phyloP scores from a whole-genome alignment of 2,888 invertebrate species.

The Branchipolynoe longqiensis region DNA sequence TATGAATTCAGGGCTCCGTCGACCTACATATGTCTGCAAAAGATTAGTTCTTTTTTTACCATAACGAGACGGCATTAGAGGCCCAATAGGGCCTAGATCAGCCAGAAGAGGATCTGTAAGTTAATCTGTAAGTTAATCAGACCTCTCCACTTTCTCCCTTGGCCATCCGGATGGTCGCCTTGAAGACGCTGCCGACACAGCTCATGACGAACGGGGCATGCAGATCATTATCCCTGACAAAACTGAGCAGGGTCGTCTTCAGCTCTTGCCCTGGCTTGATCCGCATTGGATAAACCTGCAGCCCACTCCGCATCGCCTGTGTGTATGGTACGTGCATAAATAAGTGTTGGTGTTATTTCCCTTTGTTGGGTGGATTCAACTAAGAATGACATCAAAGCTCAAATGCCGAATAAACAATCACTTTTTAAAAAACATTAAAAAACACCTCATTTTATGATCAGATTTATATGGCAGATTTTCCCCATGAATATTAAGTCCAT shows the following conservation, averaged over 20 bases:
- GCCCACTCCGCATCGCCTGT: conserved; percentile 28
- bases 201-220: conserved; percentile 81
- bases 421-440: not conserved
- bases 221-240: conserved; percentile 72
- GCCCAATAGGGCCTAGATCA: no score
- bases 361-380: no score
- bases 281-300: conserved; percentile 68
- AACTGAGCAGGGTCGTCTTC: conserved; percentile 70
- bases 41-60: no score
- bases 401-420: no score
- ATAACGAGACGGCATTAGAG: no score
- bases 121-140: no score
- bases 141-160: conserved; percentile 53
- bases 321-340: not conserved
- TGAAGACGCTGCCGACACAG: conserved; percentile 82
- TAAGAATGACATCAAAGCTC: no score
- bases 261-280: conserved; percentile 78
- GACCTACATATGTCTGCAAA: no score
- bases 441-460: not conserved
- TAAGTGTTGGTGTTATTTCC: no score
- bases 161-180: conserved; percentile 80
- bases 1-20: no score
- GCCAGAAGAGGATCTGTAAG: no score
- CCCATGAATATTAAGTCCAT: no score
- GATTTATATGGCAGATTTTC: not conserved